phyloP scores from a whole-genome alignment of 2,888 invertebrate species.

The Cheilosia soror region DNA sequence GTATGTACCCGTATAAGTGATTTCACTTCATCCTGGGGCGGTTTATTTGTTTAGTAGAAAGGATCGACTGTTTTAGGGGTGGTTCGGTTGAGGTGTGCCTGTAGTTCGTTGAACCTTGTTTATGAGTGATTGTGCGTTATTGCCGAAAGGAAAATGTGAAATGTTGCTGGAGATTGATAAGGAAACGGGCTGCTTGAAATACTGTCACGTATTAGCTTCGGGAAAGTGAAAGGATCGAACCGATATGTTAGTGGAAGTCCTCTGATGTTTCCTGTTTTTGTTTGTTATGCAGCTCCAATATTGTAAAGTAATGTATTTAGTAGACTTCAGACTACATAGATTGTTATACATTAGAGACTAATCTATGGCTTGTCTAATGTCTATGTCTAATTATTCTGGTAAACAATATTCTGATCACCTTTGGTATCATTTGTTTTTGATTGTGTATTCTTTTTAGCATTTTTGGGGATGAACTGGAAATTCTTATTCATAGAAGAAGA shows the following conservation, averaged over 20 bases:
- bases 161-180: conserved; percentile 57
- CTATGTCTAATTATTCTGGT: too few relatives aligned
- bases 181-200: conserved; percentile 39
- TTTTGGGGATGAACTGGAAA: too few relatives aligned
- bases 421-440: too few relatives aligned
- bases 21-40: conserved; percentile 66
- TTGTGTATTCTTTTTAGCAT: too few relatives aligned
- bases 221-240: conserved; percentile 52
- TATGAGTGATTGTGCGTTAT: conserved; percentile 49
- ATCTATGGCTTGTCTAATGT: too few relatives aligned
- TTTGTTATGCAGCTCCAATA: too few relatives aligned
- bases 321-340: too few relatives aligned
- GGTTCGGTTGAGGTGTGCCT: conserved; percentile 44
- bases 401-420: too few relatives aligned
- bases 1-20: conserved; percentile 34
- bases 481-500: too few relatives aligned
- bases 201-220: conserved; percentile 15
- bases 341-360: too few relatives aligned
- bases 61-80: conserved; percentile 42
- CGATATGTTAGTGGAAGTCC: conserved; percentile 13
- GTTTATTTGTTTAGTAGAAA: conserved; percentile 29
- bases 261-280: not conserved
- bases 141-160: conserved; percentile 62
- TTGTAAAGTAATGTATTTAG: too few relatives aligned
- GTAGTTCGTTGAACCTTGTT: conserved; percentile 46